Evolutionary conservation across 1,140 invertebrate genomes (phyloP).

Genomic region (Hyphantria cunea): DNA sequence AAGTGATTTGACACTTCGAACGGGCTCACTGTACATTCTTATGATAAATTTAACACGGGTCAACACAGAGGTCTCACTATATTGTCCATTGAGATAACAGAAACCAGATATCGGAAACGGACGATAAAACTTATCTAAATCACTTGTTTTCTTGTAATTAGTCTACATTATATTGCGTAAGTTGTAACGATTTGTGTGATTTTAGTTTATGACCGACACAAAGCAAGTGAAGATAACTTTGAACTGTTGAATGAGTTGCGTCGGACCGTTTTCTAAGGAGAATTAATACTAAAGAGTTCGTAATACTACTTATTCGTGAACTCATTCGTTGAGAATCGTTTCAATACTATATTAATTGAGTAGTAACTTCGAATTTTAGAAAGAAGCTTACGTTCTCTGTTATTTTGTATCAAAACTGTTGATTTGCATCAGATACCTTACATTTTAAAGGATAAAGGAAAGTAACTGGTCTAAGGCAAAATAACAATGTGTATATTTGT

Average conservation of each 20-base stretch:
- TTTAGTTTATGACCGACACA: conserved; percentile 3
- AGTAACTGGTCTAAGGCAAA: too few relatives aligned
- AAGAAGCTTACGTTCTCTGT: too few relatives aligned
- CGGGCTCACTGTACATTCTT: conserved; percentile 5
- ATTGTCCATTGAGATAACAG: conserved; percentile 25
- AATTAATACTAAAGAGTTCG: not conserved
- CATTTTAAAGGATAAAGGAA: too few relatives aligned
- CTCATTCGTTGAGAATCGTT: too few relatives aligned
- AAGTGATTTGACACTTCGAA: conserved; percentile 14
- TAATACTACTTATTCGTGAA: too few relatives aligned
- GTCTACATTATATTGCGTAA: conserved; percentile 33
- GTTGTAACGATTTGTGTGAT: conserved; percentile 26
- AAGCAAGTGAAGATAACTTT: conserved; percentile 7
- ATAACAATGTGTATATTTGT: too few relatives aligned
- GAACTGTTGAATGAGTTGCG: conserved; percentile 14
- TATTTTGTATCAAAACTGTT: too few relatives aligned
- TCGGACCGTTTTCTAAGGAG: not conserved
- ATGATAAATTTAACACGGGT: conserved; percentile 20
- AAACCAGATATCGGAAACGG: conserved; percentile 22
- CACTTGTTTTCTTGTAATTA: conserved; percentile 58
- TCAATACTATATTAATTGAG: too few relatives aligned
- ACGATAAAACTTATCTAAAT: conserved; percentile 48
- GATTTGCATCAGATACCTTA: too few relatives aligned
- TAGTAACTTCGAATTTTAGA: too few relatives aligned
- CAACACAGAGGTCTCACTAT: conserved; percentile 13